Base-by-base conservation (phyloP, 2,888 invertebrate genomes). In the Siphonodentalium dalli region DNA sequence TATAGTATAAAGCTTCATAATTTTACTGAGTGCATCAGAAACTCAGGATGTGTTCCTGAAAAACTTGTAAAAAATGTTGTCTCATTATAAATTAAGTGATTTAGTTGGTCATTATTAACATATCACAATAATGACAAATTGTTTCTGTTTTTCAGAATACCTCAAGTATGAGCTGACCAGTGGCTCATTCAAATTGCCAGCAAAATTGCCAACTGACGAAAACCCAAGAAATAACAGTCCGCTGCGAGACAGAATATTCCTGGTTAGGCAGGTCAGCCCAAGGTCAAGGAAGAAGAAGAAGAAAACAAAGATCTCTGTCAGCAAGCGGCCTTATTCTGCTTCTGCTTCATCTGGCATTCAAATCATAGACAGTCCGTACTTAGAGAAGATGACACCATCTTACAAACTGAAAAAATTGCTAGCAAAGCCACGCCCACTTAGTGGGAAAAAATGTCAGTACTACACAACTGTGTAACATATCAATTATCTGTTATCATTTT, bases 271-370 rank as follows among this genome's bases (percentile, higher is more conserved):
- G 47, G 56, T 53, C 9, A 69, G 69, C 42, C 66, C 71, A 23
- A 64, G 66, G 54, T 42, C 50, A 21, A 44, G 47, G 23, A 60
- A 57, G 27, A 65, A 61, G 40, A 61, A 61, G 42, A 63, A 59
- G 34, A 52, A 55, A 24, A 59, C 46, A 20, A 62, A 63, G 43
- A 59, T 77, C 24, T 63, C 71, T 6, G 74, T 77, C 27, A 75
- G 72, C 56, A 66, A 62, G 20, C 66, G 78, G 18, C 78, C 78
- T 3, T 77, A 68, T 51, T 77, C 77, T 3, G 77, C 77, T 13
- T 68, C 68, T n/a, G 58, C 66, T 3, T 61, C 62, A 20, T 60
- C 66, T 33, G 63, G 63, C 7, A 51, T 49, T 4, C 61, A 61
- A 46, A 47, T 70, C 37, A 61, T 71, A 37, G 67, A 68, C 33